Base-by-base conservation (phyloP, 2,113 vertebrate genomes). In the Oncorhynchus nerka region DNA sequence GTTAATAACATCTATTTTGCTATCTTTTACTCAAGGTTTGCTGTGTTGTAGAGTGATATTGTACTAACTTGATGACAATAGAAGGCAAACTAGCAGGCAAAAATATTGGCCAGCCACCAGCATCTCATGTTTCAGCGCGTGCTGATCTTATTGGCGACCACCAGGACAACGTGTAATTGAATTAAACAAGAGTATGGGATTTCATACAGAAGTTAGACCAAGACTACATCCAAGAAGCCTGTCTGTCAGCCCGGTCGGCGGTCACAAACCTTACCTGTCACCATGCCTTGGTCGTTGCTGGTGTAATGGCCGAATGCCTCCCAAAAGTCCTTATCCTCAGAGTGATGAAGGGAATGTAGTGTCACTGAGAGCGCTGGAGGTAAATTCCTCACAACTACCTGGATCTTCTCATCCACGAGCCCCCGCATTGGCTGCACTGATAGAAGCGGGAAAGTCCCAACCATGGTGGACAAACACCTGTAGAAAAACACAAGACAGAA, bases 261-360 rank as follows among this genome's bases (percentile, higher is more conserved):
- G 39, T 51, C 49, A 51, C 12, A 16, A 16, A 30, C 51, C 81
- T 61, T 62, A 93, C 93, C 90, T 2, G 83, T 88, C 5, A 94
- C 89, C 0, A 28, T 66, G 48, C 93, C 92, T 1, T 51, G 30
- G 30, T 82, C 68, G 22, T 91, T 74, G 26, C 91, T 91, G 75
- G 86, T 0, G 71, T 93, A 94, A 80, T 92, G 87, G 1, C 90
- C 93, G 15, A 82, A 93, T 0, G 91, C 93, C 79, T 94, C 89
- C 93, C 93, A 93, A 39, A 85, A 22, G 67, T 92, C 82, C 4
- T 78, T 76, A 48, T 92, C 91, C 34, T 93, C 92, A 0, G 92
- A 93, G 0, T 62, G 86, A 71, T 90, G 88, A 11, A 91, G 71
- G 55, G 87, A 86, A 79, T 82, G 85, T 4, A 94, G 64, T 0